A percentile compares a stretch with the other conserved stretches of the same genome.
phyloP scores from a whole-genome alignment of 2,888 invertebrate species.

The Drosophila maculinotata region DNA sequence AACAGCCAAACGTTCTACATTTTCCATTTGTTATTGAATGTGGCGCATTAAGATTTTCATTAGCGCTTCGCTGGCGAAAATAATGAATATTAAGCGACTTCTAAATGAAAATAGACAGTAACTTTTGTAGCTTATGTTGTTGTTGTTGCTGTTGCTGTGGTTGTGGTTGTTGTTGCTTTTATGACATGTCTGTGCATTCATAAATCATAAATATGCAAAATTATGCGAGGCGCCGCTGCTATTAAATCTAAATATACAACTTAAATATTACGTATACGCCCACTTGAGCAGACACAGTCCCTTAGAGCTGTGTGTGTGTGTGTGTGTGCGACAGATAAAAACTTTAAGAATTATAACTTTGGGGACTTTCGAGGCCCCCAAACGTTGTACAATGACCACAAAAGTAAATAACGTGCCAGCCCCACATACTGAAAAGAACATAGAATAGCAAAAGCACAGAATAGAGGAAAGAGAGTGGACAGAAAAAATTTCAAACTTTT shows the following conservation, averaged over 20 bases:
- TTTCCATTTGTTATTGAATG: conserved; percentile 34
- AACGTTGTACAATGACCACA: conserved; percentile 72
- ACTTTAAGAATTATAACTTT: conserved; percentile 80
- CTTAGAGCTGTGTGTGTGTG: conserved; percentile 10
- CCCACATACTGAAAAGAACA: conserved; percentile 21
- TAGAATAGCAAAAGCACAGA: conserved; percentile 4
- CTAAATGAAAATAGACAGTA: conserved; percentile 70
- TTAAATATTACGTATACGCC: conserved; percentile 71
- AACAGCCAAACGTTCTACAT: too few species aligned
- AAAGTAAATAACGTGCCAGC: conserved; percentile 71
- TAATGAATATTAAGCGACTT: conserved; percentile 70
- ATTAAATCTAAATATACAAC: conserved; percentile 35
- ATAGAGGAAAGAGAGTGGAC: neutral
- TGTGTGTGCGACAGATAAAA: conserved; percentile 62
- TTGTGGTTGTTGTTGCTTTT: conserved; percentile 15
- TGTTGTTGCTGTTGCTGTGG: conserved; percentile 24
- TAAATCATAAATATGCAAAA: conserved; percentile 76
- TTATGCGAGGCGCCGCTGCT: conserved; percentile 20
- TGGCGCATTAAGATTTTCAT: conserved; percentile 64
- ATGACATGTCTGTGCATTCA: conserved; percentile 54
- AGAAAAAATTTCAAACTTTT: conserved; percentile 56
- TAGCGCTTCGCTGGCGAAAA: conserved; percentile 38
- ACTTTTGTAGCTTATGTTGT: conserved; percentile 29
- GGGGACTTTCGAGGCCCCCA: conserved; percentile 65
- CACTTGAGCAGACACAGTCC: conserved; percentile 52